A percentile compares a stretch with the other conserved stretches of the same genome.
Evolutionary conservation across 2,797 vertebrate species (phyloP).

Genomic region (Lutjanus argentimaculatus): DNA sequence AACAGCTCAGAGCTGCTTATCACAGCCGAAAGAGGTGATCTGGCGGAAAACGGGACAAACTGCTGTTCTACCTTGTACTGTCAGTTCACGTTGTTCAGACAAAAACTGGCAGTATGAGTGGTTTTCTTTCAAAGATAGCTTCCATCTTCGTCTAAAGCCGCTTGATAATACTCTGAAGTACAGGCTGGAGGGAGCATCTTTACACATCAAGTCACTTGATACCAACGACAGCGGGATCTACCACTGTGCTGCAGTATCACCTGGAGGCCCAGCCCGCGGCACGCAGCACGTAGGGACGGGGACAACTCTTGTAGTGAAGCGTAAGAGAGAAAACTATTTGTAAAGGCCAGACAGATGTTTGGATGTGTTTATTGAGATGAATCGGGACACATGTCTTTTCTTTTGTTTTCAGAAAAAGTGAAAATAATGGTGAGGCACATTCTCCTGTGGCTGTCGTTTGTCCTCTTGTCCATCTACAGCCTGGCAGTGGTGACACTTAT

Average conservation of each 20-base stretch:
- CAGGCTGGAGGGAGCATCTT: not conserved
- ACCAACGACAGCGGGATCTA: conserved; percentile 82
- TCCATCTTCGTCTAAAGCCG: conserved; percentile 27
- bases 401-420: conserved; percentile 60
- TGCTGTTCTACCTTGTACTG: conserved; percentile 56
- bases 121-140: conserved; percentile 69
- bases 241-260: conserved; percentile 67
- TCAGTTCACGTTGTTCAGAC: not conserved
- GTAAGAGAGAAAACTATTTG: conserved; percentile 63
- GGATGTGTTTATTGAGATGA: conserved; percentile 15
- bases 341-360: not conserved
- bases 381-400: not conserved
- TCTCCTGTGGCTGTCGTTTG: conserved; percentile 66
- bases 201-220: conserved; percentile 68
- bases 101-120: not conserved
- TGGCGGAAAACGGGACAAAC: conserved; percentile 9
- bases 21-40: conserved; percentile 35
- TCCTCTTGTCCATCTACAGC: conserved; percentile 76
- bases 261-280: rapidly evolving
- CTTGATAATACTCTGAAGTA: not conserved
- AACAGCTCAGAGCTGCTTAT: conserved; percentile 5
- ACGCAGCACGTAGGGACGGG: conserved; percentile 69
- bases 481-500: conserved; percentile 69
- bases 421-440: not conserved
- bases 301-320: conserved; percentile 74